Conservation (phyloP, 1,140 invertebrate genomes). For the Drosophila yakuba region DNA sequence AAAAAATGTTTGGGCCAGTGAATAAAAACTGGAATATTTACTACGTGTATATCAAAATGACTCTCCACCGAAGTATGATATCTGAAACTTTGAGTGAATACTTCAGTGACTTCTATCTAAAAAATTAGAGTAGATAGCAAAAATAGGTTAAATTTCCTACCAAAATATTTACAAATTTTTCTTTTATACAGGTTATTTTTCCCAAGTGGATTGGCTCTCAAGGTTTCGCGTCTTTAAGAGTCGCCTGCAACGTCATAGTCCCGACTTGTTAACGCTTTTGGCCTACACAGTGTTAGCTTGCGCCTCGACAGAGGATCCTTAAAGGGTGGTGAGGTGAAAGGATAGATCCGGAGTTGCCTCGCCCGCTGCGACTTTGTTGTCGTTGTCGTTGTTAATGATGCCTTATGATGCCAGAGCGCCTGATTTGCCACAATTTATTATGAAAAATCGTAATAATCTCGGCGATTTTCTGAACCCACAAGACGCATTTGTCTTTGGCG, state of each 20-base stretch:
- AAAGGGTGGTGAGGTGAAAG: not conserved
- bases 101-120: too few relatives aligned
- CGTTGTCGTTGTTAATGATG: slow-evolving; percentile 81
- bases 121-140: too few relatives aligned
- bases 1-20: not conserved
- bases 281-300: slow-evolving; percentile 76
- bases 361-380: slow-evolving; percentile 45
- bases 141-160: too few relatives aligned
- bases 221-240: slow-evolving; percentile 6
- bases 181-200: too few relatives aligned
- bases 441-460: slow-evolving; percentile 81
- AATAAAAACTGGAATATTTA: not conserved
- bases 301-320: slow-evolving; percentile 44
- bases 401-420: slow-evolving; percentile 81
- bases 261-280: slow-evolving; percentile 78
- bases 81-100: too few relatives aligned
- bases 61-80: too few relatives aligned
- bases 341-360: slow-evolving; percentile 10
- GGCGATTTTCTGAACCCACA: slow-evolving; percentile 80
- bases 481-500: slow-evolving; percentile 81
- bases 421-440: slow-evolving; percentile 84
- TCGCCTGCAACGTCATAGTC: slow-evolving; percentile 59
- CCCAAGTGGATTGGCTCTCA: not conserved
- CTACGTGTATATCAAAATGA: too few relatives aligned
- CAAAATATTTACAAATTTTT: too few relatives aligned